Conservation (phyloP, 2,113 vertebrate species). For the Anolis carolinensis region DNA sequence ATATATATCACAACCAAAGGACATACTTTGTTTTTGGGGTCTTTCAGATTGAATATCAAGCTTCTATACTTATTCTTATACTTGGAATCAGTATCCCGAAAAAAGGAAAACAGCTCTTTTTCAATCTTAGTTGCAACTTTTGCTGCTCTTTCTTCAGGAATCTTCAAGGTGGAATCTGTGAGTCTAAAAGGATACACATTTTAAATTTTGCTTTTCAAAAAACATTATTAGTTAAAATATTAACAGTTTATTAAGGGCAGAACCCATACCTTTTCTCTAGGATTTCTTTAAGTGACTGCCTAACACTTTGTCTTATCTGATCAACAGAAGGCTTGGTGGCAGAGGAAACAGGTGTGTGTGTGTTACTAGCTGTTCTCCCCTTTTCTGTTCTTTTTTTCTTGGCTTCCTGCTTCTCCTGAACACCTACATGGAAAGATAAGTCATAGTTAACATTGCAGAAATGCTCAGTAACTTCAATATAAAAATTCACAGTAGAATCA, state of each 20-base stretch:
- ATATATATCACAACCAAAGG: conserved; percentile 19
- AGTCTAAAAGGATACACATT: conserved; percentile 76
- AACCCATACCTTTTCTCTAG: conserved; percentile 87
- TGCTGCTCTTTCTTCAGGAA: conserved; percentile 88
- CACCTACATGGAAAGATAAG: conserved; percentile 73
- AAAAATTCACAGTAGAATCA: conserved; percentile 1
- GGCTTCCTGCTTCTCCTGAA: conserved; percentile 80
- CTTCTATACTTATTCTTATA: conserved; percentile 99
- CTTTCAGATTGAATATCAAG: conserved; percentile 97
- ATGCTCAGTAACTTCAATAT: neutral
- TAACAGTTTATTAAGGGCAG: neutral
- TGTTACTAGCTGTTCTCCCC: conserved; percentile 42
- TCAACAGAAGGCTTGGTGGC: conserved; percentile 91
- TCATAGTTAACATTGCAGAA: neutral
- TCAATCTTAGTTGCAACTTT: conserved; percentile 94
- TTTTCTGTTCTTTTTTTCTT: conserved; percentile 86
- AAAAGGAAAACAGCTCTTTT: conserved; percentile 92
- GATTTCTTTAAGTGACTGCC: conserved; percentile 94
- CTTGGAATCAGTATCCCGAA: conserved; percentile 95
- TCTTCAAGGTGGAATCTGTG: conserved; percentile 89
- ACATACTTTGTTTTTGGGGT: conserved; percentile 97
- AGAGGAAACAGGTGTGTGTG: conserved; percentile 65
- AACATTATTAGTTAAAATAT: neutral
- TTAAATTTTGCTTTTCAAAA: conserved; percentile 23
- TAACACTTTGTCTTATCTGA: conserved; percentile 93